Conservation (phyloP, 2,797 vertebrate genomes). For the Anabas testudineus region DNA sequence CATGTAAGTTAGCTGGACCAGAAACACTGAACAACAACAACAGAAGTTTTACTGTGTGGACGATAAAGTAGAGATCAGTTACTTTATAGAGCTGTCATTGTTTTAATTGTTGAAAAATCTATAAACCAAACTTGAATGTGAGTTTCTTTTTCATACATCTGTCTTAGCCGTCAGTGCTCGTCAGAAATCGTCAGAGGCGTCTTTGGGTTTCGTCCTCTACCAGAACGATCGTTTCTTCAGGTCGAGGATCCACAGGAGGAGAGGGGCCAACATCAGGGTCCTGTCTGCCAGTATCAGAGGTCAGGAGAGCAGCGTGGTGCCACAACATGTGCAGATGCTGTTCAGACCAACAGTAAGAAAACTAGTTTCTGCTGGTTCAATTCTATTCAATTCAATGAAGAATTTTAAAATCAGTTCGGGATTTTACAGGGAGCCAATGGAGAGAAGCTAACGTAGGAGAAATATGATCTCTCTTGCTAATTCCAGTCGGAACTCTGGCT, state of each 20-base stretch:
- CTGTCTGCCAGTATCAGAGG: slow-evolving; percentile 53
- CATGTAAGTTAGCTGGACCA: slow-evolving; percentile 47
- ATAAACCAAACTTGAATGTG: not conserved
- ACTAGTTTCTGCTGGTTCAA: not conserved
- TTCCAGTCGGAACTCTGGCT: too few relatives aligned
- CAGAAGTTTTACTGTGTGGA: too few relatives aligned
- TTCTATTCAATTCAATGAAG: too few relatives aligned
- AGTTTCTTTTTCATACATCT: not conserved
- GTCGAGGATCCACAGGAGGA: slow-evolving; percentile 44
- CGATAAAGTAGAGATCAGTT: too few relatives aligned
- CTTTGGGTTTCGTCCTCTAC: slow-evolving; percentile 78
- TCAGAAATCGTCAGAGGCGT: not conserved
- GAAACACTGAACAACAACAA: not conserved
- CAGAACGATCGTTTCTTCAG: slow-evolving; percentile 77
- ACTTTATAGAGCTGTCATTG: not conserved
- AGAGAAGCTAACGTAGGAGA: too few relatives aligned
- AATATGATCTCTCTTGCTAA: too few relatives aligned
- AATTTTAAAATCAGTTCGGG: too few relatives aligned
- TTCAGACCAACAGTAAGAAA: slow-evolving; percentile 58
- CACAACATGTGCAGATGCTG: slow-evolving; percentile 49
- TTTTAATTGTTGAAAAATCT: not conserved
- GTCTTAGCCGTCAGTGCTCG: fast-evolving
- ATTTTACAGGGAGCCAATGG: too few relatives aligned
- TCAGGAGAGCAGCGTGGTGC: not conserved
- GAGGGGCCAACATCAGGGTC: slow-evolving; percentile 50